These are phyloP conservation scores for Gasteruption jaculator DNA, from an alignment of 2,888 invertebrate genomes.

Conservation along the genomic window DNA sequence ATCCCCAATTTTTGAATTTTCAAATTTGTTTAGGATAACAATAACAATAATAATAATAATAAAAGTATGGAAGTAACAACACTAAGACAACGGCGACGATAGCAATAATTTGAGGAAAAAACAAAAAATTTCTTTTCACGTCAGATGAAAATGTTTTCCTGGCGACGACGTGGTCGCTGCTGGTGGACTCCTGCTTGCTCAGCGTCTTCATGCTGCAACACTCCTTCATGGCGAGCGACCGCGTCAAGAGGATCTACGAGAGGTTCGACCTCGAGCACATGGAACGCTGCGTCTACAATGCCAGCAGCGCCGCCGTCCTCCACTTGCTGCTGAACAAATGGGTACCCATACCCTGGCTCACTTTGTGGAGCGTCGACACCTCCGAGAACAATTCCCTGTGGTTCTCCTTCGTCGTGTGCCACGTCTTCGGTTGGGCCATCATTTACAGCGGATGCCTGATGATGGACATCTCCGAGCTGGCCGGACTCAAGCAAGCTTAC, in stretches of 20 bases:
- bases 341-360: slow-evolving; percentile 52
- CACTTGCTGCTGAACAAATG: slow-evolving; percentile 56
- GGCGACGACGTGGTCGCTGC: slow-evolving; percentile 48
- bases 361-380: slow-evolving; percentile 58
- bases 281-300: slow-evolving; percentile 41
- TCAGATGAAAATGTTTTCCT: slow-evolving; percentile 31
- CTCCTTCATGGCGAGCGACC: slow-evolving; percentile 54
- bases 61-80: too few species aligned
- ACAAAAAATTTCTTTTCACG: slow-evolving; percentile 16
- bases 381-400: slow-evolving; percentile 49
- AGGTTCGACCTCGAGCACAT: slow-evolving; percentile 49
- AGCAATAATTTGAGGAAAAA: too few species aligned
- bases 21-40: too few species aligned
- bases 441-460: slow-evolving; percentile 61
- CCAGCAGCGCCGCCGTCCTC: slow-evolving; percentile 43
- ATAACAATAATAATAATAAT: too few species aligned
- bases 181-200: slow-evolving; percentile 53
- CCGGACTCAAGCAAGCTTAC: slow-evolving; percentile 62
- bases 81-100: too few species aligned
- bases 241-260: slow-evolving; percentile 51
- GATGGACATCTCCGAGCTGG: slow-evolving; percentile 60
- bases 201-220: slow-evolving; percentile 59
- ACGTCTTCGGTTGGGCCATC: slow-evolving; percentile 56
- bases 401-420: slow-evolving; percentile 54
- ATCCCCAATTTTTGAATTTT: too few species aligned